Evolutionary conservation across 2,888 invertebrate species (phyloP).

Genomic region (Tetragonisca angustula): DNA sequence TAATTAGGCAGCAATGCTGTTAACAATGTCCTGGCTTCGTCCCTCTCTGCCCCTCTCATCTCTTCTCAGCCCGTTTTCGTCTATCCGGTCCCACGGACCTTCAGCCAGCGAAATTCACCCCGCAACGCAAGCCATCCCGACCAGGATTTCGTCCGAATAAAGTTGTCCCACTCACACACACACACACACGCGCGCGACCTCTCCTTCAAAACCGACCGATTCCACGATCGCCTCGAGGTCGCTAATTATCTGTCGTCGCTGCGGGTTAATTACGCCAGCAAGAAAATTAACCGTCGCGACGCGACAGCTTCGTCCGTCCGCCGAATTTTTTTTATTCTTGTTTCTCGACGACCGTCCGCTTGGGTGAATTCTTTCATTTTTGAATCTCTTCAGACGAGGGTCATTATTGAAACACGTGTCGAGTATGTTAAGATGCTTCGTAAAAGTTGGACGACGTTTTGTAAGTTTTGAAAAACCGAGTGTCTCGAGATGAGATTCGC

Average conservation of each 20-base stretch:
- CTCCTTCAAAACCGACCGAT: slow-evolving; percentile 32
- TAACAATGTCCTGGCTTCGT: slow-evolving; percentile 74
- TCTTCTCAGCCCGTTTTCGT: slow-evolving; percentile 45
- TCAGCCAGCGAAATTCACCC: slow-evolving; percentile 50
- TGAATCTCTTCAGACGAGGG: neutral
- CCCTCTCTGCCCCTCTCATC: slow-evolving; percentile 35
- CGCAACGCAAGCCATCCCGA: slow-evolving; percentile 40
- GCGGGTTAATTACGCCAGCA: slow-evolving; percentile 47
- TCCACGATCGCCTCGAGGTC: slow-evolving; percentile 43
- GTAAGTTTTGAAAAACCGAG: neutral
- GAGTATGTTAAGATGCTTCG: neutral
- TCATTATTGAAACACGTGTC: neutral
- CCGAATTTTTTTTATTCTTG: neutral
- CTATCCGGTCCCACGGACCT: slow-evolving; percentile 52
- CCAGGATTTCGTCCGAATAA: slow-evolving; percentile 60
- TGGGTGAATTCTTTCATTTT: neutral
- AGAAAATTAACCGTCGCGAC: slow-evolving; percentile 40
- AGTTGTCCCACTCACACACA: slow-evolving; percentile 34
- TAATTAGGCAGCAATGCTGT: slow-evolving; percentile 80
- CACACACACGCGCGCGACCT: neutral
- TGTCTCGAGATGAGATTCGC: neutral
- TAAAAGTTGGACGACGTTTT: neutral
- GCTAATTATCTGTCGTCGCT: slow-evolving; percentile 51
- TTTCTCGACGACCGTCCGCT: too few species aligned
- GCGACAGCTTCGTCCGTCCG: neutral